A percentile compares a stretch with the other conserved stretches of the same genome.
These are phyloP conservation scores for Pteromalus puparum DNA, from an alignment of 1,140 invertebrate species.

Conservation along the genomic window DNA sequence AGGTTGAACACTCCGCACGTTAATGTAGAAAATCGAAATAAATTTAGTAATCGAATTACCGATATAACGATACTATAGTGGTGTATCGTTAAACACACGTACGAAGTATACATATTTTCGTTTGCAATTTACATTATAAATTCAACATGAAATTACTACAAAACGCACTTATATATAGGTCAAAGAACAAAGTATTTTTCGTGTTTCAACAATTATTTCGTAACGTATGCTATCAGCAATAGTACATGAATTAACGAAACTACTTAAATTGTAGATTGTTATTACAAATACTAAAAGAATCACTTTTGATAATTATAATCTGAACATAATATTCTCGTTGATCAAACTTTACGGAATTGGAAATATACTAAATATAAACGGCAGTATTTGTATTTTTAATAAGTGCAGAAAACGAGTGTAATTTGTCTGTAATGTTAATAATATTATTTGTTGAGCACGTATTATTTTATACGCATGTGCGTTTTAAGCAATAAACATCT, in stretches of 20 bases:
- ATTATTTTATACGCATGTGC: not conserved
- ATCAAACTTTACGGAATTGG: not conserved
- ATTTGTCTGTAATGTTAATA: conserved; percentile 1
- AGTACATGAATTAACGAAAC: not conserved
- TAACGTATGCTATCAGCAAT: not conserved
- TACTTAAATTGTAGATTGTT: not conserved
- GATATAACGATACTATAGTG: not conserved
- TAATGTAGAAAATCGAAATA: not conserved
- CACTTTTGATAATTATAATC: not conserved
- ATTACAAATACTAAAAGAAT: not conserved
- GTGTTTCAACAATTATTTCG: not conserved
- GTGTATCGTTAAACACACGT: not conserved
- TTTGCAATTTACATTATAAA: not conserved
- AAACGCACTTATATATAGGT: conserved; percentile 7
- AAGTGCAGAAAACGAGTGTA: not conserved
- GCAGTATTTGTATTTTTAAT: not conserved
- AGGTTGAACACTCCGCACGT: conserved; percentile 8
- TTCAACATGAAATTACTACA: not conserved
- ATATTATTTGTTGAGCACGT: not conserved
- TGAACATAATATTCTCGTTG: not conserved
- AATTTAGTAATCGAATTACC: not conserved
- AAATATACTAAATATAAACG: not conserved
- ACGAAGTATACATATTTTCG: conserved; percentile 2
- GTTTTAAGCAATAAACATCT: conserved; percentile 19
- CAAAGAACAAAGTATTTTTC: not conserved